Evolutionary conservation across 30 jellyfish, hydroid and myxozoan genomes (phyloP).

Genomic region (Aurelia coerulea): DNA sequence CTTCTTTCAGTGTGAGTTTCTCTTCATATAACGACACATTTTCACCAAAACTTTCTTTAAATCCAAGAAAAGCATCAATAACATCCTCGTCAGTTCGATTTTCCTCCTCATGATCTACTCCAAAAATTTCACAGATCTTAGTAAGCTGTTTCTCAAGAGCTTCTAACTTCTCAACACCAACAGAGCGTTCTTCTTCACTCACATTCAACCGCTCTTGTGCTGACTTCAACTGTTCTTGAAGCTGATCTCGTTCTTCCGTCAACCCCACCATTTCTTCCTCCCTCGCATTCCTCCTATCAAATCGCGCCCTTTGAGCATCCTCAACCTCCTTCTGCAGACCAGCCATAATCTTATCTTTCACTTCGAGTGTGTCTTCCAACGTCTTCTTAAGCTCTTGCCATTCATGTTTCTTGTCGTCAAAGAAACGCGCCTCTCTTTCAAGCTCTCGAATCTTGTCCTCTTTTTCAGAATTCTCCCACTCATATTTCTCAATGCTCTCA

Average conservation of each 20-base stretch:
- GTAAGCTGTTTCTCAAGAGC: neutral
- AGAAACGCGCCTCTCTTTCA: slow-evolving; percentile 41
- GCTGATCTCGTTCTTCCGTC: neutral
- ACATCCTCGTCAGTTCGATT: neutral
- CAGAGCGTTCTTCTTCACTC: neutral
- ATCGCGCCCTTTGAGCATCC: neutral
- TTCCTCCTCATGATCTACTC: neutral
- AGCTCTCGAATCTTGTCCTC: slow-evolving; percentile 60
- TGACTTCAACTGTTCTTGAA: slow-evolving; percentile 25
- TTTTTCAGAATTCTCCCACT: slow-evolving; percentile 72
- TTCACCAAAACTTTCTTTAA: neutral
- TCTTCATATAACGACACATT: neutral
- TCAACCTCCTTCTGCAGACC: slow-evolving; percentile 48
- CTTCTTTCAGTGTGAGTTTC: neutral
- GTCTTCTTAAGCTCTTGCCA: slow-evolving; percentile 75
- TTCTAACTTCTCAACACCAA: neutral
- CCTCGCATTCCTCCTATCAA: neutral
- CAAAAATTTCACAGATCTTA: slow-evolving; percentile 12
- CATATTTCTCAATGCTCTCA: slow-evolving; percentile 52
- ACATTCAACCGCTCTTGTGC: neutral
- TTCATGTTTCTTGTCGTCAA: slow-evolving; percentile 40
- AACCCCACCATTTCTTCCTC: slow-evolving; percentile 25
- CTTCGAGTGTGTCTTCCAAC: slow-evolving; percentile 80
- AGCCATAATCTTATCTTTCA: slow-evolving; percentile 65
- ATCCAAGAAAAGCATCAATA: neutral